These are phyloP conservation scores for Pinna nobilis DNA, from an alignment of 1,140 invertebrate species.

Conservation along the genomic window DNA sequence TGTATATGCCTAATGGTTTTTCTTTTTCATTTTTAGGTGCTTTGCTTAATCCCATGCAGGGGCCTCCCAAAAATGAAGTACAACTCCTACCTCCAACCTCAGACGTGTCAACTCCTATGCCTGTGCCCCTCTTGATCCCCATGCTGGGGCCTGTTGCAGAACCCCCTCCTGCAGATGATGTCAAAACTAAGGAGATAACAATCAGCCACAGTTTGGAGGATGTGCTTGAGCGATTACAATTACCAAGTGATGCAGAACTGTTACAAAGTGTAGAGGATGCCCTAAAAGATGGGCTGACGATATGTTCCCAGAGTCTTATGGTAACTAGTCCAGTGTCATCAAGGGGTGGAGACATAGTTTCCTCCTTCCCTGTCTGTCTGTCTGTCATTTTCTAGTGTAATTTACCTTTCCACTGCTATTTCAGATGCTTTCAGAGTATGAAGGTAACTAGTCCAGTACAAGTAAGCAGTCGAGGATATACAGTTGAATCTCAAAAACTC, in stretches of 20 bases:
- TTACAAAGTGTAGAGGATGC: slow-evolving; percentile 13
- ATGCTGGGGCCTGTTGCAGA: slow-evolving; percentile 37
- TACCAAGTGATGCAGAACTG: slow-evolving; percentile 31
- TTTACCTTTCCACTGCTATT: no score
- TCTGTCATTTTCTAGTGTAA: no score
- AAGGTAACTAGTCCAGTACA: no score
- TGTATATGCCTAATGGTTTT: no score
- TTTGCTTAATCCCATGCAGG: slow-evolving; percentile 47
- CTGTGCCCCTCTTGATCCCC: slow-evolving; percentile 52
- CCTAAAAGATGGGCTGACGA: not conserved
- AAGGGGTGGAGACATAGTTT: no score
- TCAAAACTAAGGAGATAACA: not conserved
- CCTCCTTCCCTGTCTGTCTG: no score
- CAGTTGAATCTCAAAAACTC: no score
- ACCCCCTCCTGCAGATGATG: not conserved
- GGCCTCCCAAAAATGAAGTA: slow-evolving; percentile 46
- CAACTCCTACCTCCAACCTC: slow-evolving; percentile 53
- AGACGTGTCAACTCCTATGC: slow-evolving; percentile 48
- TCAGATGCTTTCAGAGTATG: no score
- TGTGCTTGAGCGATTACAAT: slow-evolving; percentile 12
- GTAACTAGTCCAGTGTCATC: no score
- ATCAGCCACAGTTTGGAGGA: slow-evolving; percentile 1
- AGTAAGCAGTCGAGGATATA: no score
- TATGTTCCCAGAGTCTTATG: no score
- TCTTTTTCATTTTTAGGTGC: slow-evolving; percentile 23